Evolutionary conservation across 2,797 vertebrate genomes (phyloP).

Genomic region (Esox lucius): DNA sequence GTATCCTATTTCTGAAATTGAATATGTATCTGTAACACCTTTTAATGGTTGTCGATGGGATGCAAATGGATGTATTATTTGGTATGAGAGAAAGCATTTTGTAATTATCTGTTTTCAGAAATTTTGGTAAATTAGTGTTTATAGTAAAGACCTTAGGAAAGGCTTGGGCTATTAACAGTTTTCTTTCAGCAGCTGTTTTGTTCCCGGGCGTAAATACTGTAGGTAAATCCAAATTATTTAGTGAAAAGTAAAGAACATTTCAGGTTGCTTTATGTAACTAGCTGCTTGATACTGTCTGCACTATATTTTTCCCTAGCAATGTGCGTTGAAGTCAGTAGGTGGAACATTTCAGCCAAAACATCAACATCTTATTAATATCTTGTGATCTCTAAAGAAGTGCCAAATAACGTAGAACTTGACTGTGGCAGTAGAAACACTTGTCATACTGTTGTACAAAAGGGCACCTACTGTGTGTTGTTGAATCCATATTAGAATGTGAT

Average conservation of each 20-base stretch:
- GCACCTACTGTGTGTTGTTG: neutral
- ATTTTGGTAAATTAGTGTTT: too few species aligned
- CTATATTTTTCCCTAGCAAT: neutral
- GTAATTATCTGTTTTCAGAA: too few species aligned
- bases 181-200: neutral
- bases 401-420: neutral
- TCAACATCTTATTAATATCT: neutral
- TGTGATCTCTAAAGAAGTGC: neutral
- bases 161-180: neutral
- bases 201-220: neutral
- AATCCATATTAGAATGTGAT: neutral
- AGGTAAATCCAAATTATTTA: neutral
- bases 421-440: constrained; percentile 4
- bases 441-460: neutral
- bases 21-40: too few species aligned
- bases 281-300: neutral
- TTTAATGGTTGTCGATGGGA: too few species aligned
- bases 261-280: neutral
- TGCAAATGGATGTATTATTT: too few species aligned
- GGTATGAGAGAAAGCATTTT: too few species aligned
- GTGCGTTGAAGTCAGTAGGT: neutral
- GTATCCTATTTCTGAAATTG: too few species aligned
- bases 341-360: neutral
- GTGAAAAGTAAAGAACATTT: neutral
- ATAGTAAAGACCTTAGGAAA: too few species aligned